phyloP scores from a whole-genome alignment of 2,797 vertebrate genomes.

The Gephyroberyx darwinii region DNA sequence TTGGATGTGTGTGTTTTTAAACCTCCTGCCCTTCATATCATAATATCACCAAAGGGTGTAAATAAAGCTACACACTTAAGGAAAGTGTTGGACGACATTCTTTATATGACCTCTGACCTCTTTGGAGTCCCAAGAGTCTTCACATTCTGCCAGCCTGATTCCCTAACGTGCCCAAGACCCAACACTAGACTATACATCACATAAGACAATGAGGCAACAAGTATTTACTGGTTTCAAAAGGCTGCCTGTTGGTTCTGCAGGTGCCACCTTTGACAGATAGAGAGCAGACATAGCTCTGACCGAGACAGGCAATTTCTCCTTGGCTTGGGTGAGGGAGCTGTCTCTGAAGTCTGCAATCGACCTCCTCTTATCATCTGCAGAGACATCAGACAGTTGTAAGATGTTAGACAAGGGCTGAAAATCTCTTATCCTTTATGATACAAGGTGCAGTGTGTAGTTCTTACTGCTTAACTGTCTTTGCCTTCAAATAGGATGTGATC shows the following conservation, averaged over 20 bases:
- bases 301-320: slow-evolving; percentile 74
- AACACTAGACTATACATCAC: slow-evolving; percentile 24
- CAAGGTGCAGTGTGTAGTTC: neutral
- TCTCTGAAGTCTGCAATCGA: slow-evolving; percentile 75
- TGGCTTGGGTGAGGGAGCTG: slow-evolving; percentile 62
- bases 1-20: too few relatives aligned
- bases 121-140: too few relatives aligned
- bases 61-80: neutral
- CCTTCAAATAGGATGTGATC: neutral
- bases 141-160: neutral
- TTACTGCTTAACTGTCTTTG: neutral
- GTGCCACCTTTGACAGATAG: slow-evolving; percentile 82
- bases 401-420: neutral
- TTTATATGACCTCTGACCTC: too few relatives aligned
- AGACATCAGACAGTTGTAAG: slow-evolving; percentile 49
- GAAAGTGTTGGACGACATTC: too few relatives aligned
- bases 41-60: too few relatives aligned
- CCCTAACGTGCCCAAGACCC: neutral
- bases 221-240: slow-evolving; percentile 78
- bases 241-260: slow-evolving; percentile 63
- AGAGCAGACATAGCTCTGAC: slow-evolving; percentile 86
- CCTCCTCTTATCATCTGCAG: slow-evolving; percentile 82
- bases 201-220: slow-evolving; percentile 13
- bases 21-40: too few relatives aligned
- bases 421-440: slow-evolving; percentile 1